Conservation (phyloP, 2,113 vertebrate genomes). For the Pterocles orientalis region DNA sequence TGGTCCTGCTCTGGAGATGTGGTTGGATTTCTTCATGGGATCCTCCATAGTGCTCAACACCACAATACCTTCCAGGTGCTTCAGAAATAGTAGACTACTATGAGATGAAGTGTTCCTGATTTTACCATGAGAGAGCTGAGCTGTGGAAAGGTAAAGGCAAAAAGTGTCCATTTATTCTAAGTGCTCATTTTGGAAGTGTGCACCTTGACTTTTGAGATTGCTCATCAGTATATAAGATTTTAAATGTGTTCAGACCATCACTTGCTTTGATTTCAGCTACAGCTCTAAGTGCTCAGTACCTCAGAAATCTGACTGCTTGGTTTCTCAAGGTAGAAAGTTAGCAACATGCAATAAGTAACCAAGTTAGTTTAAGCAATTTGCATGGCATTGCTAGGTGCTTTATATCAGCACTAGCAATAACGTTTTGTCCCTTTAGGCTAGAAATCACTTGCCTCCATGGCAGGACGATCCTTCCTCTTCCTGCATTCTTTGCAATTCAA, state of each 20-base stretch:
- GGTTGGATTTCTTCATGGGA: fast-evolving
- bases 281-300: neutral
- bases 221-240: neutral
- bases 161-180: neutral
- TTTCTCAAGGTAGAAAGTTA: neutral
- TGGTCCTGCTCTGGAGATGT: neutral
- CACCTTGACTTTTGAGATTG: neutral
- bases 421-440: neutral
- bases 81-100: neutral
- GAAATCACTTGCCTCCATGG: neutral
- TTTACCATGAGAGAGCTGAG: neutral
- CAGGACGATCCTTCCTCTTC: neutral
- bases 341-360: neutral
- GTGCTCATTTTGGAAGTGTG: neutral
- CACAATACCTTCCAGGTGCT: neutral
- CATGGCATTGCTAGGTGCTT: neutral
- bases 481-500: neutral
- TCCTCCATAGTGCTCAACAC: neutral
- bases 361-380: neutral
- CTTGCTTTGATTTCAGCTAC: neutral
- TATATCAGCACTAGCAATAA: neutral
- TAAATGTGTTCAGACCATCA: neutral
- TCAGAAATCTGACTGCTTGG: neutral
- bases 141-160: neutral
- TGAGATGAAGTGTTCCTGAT: neutral